Conservation (phyloP, 2,797 vertebrate genomes). For the Enteromius treurensis region DNA sequence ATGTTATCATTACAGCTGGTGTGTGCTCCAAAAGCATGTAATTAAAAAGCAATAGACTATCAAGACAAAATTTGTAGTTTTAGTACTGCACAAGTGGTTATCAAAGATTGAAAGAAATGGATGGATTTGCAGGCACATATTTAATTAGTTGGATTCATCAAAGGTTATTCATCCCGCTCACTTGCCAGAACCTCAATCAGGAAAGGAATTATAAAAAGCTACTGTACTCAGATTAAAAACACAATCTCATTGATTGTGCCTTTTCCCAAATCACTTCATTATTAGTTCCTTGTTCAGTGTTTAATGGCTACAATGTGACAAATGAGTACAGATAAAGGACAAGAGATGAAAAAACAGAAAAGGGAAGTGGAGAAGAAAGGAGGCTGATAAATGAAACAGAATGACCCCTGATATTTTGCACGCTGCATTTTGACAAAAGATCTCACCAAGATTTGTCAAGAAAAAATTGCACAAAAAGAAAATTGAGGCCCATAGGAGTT, state of each 20-base stretch:
- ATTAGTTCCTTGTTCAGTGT: slow-evolving; percentile 70
- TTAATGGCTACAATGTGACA: slow-evolving; percentile 76
- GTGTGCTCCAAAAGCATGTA: not conserved
- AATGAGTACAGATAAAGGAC: slow-evolving; percentile 70
- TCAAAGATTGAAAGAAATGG: not conserved
- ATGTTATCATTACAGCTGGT: not conserved
- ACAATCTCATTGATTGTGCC: slow-evolving; percentile 59
- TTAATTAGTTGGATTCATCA: slow-evolving; percentile 19
- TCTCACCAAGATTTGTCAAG: slow-evolving; percentile 11
- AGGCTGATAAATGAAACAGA: slow-evolving; percentile 29
- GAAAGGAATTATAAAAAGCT: slow-evolving; percentile 41
- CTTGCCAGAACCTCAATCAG: slow-evolving; percentile 5
- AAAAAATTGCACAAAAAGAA: slow-evolving; percentile 1
- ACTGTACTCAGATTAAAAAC: slow-evolving; percentile 35
- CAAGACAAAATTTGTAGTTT: not conserved
- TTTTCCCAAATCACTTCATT: slow-evolving; percentile 67
- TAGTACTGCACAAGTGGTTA: not conserved
- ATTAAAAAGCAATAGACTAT: not conserved
- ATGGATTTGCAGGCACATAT: slow-evolving; percentile 20
- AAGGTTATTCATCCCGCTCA: not conserved
- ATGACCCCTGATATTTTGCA: slow-evolving; percentile 21
- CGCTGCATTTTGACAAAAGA: slow-evolving; percentile 2
- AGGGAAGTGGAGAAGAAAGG: slow-evolving; percentile 4
- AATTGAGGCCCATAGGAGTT: not conserved
- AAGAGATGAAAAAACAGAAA: slow-evolving; percentile 42